phyloP scores from a whole-genome alignment of 2,113 vertebrate species.

The Hypocryptadius cinnamomeus region DNA sequence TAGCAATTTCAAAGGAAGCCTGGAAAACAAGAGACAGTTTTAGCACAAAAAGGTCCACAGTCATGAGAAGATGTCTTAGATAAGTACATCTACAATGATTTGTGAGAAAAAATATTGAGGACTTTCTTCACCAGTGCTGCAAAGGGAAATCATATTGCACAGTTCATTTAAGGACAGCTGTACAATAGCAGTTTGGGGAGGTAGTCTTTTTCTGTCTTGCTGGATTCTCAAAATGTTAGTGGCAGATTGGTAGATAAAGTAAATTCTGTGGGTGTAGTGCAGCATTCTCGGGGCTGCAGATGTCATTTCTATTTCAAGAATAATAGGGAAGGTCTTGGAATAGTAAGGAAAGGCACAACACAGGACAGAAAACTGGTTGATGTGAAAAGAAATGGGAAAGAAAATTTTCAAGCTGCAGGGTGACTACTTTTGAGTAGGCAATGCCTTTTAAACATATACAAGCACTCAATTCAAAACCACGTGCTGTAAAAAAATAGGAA shows the following conservation, averaged over 20 bases:
- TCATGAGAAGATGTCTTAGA: background rate
- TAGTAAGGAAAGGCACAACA: background rate
- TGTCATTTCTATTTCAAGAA: background rate
- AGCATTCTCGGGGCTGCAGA: background rate
- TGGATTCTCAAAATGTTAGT: background rate
- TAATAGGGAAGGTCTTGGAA: background rate
- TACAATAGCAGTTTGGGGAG: background rate
- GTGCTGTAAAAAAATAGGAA: background rate
- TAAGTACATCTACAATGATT: background rate
- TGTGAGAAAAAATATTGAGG: background rate
- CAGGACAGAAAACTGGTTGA: background rate
- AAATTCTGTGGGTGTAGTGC: background rate
- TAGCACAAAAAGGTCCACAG: background rate
- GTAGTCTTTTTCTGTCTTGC: background rate
- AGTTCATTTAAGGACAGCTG: slow-evolving; percentile 16
- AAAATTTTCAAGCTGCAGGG: background rate
- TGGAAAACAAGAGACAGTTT: background rate
- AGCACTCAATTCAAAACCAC: background rate
- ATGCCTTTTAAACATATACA: background rate
- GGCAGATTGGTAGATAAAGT: background rate
- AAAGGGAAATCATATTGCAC: background rate
- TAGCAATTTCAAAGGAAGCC: background rate
- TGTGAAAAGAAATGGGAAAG: background rate
- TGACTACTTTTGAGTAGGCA: background rate
- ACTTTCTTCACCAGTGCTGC: background rate